phyloP scores from a whole-genome alignment of 2,113 vertebrate genomes.

The Fukomys damarensis region DNA sequence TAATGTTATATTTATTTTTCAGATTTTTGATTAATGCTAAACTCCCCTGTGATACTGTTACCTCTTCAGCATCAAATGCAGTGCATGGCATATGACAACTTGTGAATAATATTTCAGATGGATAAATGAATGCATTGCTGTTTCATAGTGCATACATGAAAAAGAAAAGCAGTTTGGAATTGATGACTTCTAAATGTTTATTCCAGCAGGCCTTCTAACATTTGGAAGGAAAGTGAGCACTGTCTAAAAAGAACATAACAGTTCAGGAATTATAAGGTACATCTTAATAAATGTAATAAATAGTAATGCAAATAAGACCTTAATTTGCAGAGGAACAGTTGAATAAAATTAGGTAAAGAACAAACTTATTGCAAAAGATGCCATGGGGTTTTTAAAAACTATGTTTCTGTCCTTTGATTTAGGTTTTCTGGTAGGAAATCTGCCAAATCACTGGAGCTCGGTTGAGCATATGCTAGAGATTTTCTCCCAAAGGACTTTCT shows the following conservation, averaged over 20 bases:
- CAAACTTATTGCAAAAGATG: background rate
- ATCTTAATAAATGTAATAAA: background rate
- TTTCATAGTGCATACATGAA: background rate
- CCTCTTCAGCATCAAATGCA: background rate
- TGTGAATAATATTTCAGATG: background rate
- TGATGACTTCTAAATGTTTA: background rate
- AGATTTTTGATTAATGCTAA: background rate
- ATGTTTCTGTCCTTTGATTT: background rate
- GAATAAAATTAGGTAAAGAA: background rate
- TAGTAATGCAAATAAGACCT: background rate
- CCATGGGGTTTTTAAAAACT: background rate
- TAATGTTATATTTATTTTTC: background rate
- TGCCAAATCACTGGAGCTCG: background rate
- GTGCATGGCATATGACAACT: background rate
- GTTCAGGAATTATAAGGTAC: background rate
- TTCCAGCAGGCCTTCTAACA: background rate
- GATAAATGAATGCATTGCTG: background rate
- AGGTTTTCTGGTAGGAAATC: slow-evolving; percentile 17
- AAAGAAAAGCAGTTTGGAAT: background rate
- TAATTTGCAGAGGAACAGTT: slow-evolving; percentile 12
- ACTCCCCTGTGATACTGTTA: background rate
- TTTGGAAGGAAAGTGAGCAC: background rate
- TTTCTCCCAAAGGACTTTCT: background rate
- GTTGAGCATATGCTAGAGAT: background rate
- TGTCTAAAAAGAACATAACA: background rate